Evolutionary conservation across 2,797 vertebrate genomes (phyloP).

Genomic region (Poeciliopsis gracilis): DNA sequence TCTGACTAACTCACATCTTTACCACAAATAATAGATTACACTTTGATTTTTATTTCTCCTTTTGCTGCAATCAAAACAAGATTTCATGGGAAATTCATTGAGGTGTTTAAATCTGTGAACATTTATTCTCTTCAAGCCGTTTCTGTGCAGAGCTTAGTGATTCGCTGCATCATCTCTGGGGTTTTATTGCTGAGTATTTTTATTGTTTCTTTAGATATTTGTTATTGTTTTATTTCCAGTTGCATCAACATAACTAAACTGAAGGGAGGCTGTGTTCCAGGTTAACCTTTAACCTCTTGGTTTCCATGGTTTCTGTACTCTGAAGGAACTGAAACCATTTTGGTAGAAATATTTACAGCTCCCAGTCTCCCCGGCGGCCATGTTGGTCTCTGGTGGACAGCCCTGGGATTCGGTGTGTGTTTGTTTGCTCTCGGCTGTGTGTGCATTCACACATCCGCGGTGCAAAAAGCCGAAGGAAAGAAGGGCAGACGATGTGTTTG

Average conservation of each 20-base stretch:
- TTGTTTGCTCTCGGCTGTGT: slow-evolving; percentile 58
- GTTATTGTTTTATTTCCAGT: background rate
- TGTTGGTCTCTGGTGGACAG: background rate
- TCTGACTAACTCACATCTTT: background rate
- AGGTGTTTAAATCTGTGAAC: background rate
- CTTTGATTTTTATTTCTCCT: background rate
- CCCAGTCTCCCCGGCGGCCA: background rate
- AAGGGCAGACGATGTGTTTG: slow-evolving; percentile 8
- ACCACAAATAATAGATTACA: background rate
- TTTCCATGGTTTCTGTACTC: background rate
- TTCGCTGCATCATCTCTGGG: background rate
- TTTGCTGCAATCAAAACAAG: background rate
- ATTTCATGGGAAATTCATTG: background rate
- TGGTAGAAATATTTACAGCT: background rate
- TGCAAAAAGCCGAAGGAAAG: slow-evolving; percentile 63
- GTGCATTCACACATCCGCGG: slow-evolving; percentile 59
- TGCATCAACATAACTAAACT: background rate
- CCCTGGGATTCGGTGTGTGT: slow-evolving; percentile 53
- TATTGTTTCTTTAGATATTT: too few relatives aligned
- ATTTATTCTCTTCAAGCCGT: background rate
- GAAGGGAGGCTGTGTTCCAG: background rate
- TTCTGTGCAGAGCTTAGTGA: background rate
- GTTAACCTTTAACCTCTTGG: background rate
- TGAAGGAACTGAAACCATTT: background rate
- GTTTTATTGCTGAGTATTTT: too few relatives aligned